These are phyloP conservation scores for Lucilia sericata DNA, from an alignment of 1,140 invertebrate species.

Conservation along the genomic window DNA sequence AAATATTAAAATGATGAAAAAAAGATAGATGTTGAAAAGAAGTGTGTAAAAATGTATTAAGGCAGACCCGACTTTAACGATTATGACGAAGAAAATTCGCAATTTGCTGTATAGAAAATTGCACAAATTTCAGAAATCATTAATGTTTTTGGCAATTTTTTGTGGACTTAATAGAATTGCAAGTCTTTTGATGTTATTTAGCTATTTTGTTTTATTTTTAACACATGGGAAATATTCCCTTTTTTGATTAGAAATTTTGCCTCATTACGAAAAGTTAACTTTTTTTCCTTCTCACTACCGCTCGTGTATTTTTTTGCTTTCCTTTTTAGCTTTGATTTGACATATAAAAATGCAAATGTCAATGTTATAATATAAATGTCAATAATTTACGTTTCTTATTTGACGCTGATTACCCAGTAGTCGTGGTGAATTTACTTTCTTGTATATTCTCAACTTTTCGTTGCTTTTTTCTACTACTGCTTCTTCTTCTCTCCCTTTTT, in stretches of 20 bases:
- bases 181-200: neutral
- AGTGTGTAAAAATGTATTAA: slow-evolving; percentile 14
- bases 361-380: slow-evolving; percentile 39
- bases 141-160: neutral
- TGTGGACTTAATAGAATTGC: neutral
- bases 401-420: neutral
- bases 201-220: neutral
- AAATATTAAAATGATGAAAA: neutral
- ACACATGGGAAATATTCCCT: neutral
- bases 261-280: slow-evolving; percentile 6
- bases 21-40: neutral
- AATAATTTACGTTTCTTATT: neutral
- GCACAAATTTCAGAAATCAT: neutral
- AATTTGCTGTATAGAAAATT: neutral
- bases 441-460: neutral
- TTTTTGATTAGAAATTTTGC: neutral
- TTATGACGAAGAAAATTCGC: slow-evolving; percentile 26
- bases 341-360: slow-evolving; percentile 41
- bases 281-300: slow-evolving; percentile 32
- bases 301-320: slow-evolving; percentile 34
- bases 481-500: neutral
- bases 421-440: slow-evolving; percentile 21
- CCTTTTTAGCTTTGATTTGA: slow-evolving; percentile 22
- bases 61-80: neutral
- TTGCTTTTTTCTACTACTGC: slow-evolving; percentile 2